phyloP scores from a whole-genome alignment of 2,113 vertebrate species.

The Heliornis fulica region DNA sequence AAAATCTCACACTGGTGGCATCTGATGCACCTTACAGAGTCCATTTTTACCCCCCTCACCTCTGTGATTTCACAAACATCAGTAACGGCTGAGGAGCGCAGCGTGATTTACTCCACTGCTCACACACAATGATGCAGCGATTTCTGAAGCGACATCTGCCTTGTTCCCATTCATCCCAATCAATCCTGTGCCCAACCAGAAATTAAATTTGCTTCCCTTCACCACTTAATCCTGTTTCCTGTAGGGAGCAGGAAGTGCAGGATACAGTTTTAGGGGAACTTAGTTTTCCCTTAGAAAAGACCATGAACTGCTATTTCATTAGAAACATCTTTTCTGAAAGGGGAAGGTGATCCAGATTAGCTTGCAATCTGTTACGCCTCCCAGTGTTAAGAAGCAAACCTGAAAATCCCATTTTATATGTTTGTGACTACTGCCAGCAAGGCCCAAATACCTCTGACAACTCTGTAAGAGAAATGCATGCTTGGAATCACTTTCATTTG shows the following conservation, averaged over 20 bases:
- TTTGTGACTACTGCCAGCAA: background rate
- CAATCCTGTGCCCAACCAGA: background rate
- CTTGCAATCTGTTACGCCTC: background rate
- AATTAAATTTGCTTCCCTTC: conserved; percentile 11
- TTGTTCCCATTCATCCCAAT: background rate
- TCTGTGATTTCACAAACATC: background rate
- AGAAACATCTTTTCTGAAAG: conserved; percentile 5
- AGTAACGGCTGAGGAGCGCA: accelerated
- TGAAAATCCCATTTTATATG: background rate
- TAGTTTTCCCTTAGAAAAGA: background rate
- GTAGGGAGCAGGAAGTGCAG: background rate
- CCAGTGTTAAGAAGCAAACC: background rate
- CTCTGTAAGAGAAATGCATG: background rate
- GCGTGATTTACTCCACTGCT: background rate
- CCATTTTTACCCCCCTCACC: background rate
- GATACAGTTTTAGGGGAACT: background rate
- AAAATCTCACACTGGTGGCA: background rate
- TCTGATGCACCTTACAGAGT: background rate
- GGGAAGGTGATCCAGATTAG: background rate
- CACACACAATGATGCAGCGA: accelerated
- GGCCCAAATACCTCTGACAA: background rate
- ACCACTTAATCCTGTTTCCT: background rate
- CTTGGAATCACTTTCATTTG: background rate
- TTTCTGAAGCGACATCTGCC: background rate
- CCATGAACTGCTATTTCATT: background rate